Conservation (phyloP, 2,113 vertebrate species). For the Sciurus niger region DNA sequence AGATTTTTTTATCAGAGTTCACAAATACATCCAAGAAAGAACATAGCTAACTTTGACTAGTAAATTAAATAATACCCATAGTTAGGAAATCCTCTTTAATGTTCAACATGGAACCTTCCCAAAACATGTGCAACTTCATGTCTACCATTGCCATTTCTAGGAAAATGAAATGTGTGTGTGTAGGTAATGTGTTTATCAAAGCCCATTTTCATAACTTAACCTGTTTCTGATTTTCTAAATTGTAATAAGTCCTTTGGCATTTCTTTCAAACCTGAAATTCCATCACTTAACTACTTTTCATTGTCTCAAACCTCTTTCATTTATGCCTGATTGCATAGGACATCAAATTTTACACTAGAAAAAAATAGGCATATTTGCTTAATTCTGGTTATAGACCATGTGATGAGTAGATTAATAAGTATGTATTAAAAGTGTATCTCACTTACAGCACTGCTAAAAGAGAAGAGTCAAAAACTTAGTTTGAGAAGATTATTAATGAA, state of each 20-base stretch:
- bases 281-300: conserved; percentile 21
- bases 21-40: background rate
- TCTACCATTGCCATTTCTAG: background rate
- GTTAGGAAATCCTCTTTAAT: background rate
- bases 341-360: background rate
- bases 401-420: background rate
- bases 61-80: conserved; percentile 23
- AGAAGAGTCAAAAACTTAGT: background rate
- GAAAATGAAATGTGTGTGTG: background rate
- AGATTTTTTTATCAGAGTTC: background rate
- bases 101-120: background rate
- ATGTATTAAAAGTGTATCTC: background rate
- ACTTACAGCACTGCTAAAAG: background rate
- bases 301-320: background rate
- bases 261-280: background rate
- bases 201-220: conserved; percentile 2
- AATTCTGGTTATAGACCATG: conserved; percentile 12
- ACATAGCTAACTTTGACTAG: background rate
- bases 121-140: background rate
- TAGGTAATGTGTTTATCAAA: background rate
- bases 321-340: background rate
- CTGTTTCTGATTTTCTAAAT: conserved; percentile 15
- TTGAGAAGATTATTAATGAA: conserved; percentile 33
- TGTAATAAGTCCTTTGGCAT: background rate
- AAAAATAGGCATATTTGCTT: background rate